A percentile compares a stretch with the other conserved stretches of the same genome.
These are phyloP conservation scores for Scyliorhinus canicula DNA, from an alignment of 2,797 vertebrate species.

Conservation along the genomic window DNA sequence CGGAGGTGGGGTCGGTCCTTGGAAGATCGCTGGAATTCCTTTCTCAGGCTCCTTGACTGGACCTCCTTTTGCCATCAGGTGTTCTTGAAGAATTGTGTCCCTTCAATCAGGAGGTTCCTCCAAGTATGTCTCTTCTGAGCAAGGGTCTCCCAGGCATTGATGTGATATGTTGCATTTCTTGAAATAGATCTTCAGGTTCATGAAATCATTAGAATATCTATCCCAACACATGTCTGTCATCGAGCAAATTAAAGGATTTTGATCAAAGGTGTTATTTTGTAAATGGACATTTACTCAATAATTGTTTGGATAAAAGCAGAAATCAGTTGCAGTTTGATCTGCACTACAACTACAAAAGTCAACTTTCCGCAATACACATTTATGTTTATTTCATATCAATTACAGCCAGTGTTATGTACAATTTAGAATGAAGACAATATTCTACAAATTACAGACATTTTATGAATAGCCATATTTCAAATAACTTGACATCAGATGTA, in stretches of 20 bases:
- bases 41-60: no score
- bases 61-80: no score
- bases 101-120: no score
- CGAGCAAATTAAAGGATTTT: not conserved
- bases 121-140: no score
- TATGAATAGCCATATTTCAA: constrained; percentile 64
- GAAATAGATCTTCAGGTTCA: no score
- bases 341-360: not conserved
- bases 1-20: no score
- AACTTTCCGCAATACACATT: constrained; percentile 18
- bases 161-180: no score
- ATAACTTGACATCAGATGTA: constrained; percentile 82
- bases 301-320: not conserved
- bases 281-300: not conserved
- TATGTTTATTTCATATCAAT: constrained; percentile 69
- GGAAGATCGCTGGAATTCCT: no score
- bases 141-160: no score
- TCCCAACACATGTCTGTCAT: not conserved
- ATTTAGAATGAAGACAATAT: constrained; percentile 68
- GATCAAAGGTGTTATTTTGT: not conserved
- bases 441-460: constrained; percentile 72
- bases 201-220: not conserved
- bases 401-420: constrained; percentile 79
- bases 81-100: no score
- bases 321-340: not conserved